Evolutionary conservation across 2,888 invertebrate genomes (phyloP).

Genomic region (Phyllotreta striolata): DNA sequence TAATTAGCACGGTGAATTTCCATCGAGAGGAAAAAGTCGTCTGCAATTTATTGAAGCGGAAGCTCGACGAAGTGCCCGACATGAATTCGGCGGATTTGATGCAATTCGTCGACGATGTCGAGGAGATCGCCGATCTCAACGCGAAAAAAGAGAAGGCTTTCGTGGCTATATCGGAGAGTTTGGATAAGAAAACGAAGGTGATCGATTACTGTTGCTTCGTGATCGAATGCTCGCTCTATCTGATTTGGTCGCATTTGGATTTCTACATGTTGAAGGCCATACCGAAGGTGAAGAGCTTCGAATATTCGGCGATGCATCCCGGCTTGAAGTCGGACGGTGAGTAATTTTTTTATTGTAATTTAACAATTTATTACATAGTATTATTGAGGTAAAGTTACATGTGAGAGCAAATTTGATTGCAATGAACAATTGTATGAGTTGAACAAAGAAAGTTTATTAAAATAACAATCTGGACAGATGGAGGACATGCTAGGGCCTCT

Average conservation of each 20-base stretch:
- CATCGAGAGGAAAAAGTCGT: slow-evolving; percentile 64
- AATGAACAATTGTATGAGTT: no score
- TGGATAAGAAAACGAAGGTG: slow-evolving; percentile 67
- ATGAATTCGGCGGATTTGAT: slow-evolving; percentile 66
- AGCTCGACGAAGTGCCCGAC: slow-evolving; percentile 63
- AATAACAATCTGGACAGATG: no score
- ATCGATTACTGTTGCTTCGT: slow-evolving; percentile 71
- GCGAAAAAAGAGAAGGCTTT: slow-evolving; percentile 56
- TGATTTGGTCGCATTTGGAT: slow-evolving; percentile 81
- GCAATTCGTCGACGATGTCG: slow-evolving; percentile 60
- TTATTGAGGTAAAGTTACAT: no score
- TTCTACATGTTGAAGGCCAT: slow-evolving; percentile 73
- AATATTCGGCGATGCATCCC: slow-evolving; percentile 42
- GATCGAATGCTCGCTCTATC: slow-evolving; percentile 75
- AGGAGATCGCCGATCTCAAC: slow-evolving; percentile 51
- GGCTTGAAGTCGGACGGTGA: slow-evolving; percentile 52
- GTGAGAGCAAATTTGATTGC: no score
- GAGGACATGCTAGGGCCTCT: no score
- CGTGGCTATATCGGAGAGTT: slow-evolving; percentile 64
- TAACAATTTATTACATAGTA: background rate
- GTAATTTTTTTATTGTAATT: slow-evolving; percentile 36
- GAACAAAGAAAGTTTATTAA: no score
- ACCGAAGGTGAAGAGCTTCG: slow-evolving; percentile 57
- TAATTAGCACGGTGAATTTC: slow-evolving; percentile 66
- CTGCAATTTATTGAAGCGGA: slow-evolving; percentile 63